These are phyloP conservation scores for Athetis lepigone DNA, from an alignment of 2,888 invertebrate genomes.

Conservation along the genomic window DNA sequence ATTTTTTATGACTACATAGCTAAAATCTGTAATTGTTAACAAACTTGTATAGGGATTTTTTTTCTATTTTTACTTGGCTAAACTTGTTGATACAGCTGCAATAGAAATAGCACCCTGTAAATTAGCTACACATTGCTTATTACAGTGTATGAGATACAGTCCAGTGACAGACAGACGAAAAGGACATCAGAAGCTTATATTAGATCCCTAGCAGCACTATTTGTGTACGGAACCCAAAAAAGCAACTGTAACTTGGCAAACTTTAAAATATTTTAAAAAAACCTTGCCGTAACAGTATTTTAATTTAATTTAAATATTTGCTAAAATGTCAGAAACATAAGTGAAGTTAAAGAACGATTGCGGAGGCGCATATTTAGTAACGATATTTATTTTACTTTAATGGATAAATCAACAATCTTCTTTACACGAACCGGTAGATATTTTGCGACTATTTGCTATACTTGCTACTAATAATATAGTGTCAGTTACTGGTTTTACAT, in stretches of 20 bases:
- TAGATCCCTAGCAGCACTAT: too few relatives aligned
- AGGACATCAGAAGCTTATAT: too few relatives aligned
- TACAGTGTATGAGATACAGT: too few relatives aligned
- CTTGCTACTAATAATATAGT: constrained; percentile 6
- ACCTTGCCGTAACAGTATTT: constrained; percentile 1
- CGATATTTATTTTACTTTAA: constrained; percentile 51
- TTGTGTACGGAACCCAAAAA: too few relatives aligned
- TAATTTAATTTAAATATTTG: constrained; percentile 31
- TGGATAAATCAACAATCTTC: constrained; percentile 36
- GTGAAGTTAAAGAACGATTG: constrained; percentile 41
- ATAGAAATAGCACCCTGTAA: too few relatives aligned
- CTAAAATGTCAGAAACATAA: constrained; percentile 32
- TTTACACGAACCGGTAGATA: constrained; percentile 26
- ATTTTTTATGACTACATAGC: too few relatives aligned
- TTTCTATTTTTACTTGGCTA: too few relatives aligned
- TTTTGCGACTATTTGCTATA: constrained; percentile 38
- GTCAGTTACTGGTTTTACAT: background rate
- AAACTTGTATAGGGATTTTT: too few relatives aligned
- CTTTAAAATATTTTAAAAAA: background rate
- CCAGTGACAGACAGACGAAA: too few relatives aligned
- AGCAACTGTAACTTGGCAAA: background rate
- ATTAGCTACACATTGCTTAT: too few relatives aligned
- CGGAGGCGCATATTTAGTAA: constrained; percentile 28
- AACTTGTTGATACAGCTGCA: too few relatives aligned
- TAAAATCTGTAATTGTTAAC: too few relatives aligned